Percentiles rank a stretch among this genome's conserved stretches.
Conservation (phyloP, 2,113 vertebrate species). For the Chrysemys picta region DNA sequence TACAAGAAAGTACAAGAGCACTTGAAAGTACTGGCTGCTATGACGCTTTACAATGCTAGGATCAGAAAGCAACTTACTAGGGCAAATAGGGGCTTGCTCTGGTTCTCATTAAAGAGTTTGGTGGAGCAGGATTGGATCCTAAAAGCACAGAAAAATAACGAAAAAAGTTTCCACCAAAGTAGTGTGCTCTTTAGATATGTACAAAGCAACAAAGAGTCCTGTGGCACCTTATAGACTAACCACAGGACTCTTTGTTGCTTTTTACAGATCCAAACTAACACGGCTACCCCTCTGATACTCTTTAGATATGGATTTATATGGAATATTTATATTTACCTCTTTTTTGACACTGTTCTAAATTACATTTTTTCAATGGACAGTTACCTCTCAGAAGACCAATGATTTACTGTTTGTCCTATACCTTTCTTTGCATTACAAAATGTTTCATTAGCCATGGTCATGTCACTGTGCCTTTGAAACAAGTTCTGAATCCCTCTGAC, state of each 20-base stretch:
- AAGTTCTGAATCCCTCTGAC: constrained; percentile 56
- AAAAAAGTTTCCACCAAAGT: constrained; percentile 48
- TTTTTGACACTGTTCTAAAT: constrained; percentile 47
- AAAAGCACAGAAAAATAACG: constrained; percentile 28
- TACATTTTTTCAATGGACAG: rapidly evolving
- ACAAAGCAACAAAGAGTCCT: no score
- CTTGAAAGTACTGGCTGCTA: constrained; percentile 23
- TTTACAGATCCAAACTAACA: no score
- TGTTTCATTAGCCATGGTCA: constrained; percentile 60
- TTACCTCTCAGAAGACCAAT: constrained; percentile 48
- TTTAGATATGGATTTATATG: constrained; percentile 38
- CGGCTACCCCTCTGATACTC: neutral
- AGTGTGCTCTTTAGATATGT: constrained; percentile 46
- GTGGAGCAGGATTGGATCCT: neutral
- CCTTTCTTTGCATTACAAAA: constrained; percentile 48
- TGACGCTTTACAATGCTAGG: constrained; percentile 14
- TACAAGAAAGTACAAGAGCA: neutral
- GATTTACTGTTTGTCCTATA: constrained; percentile 63
- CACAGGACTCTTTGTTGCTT: no score
- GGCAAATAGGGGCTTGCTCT: neutral
- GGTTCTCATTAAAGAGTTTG: constrained; percentile 65
- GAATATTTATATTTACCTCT: constrained; percentile 51
- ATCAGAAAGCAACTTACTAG: constrained; percentile 15
- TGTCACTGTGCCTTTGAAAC: constrained; percentile 44
- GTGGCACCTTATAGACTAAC: no score